Evolutionary conservation across 2,113 vertebrate species (phyloP).

Genomic region (Labrus mixtus): DNA sequence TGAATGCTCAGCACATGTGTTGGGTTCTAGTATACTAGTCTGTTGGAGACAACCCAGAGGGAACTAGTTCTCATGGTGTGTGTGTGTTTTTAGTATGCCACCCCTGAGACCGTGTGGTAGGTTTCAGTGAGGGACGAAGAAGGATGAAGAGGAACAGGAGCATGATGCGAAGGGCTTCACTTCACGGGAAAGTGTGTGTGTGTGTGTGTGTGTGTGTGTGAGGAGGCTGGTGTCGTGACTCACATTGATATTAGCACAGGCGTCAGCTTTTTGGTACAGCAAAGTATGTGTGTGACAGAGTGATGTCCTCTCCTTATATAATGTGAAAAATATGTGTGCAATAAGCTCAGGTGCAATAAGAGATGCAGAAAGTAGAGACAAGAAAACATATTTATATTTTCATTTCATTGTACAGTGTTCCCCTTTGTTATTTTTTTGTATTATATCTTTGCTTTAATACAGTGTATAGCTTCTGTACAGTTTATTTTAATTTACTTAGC

Average conservation of each 20-base stretch:
- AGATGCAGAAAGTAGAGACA: too few relatives aligned
- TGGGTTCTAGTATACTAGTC: not conserved
- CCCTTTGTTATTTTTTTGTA: too few relatives aligned
- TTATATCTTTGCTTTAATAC: too few relatives aligned
- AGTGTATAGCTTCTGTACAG: too few relatives aligned
- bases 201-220: constrained; percentile 2
- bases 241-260: constrained; percentile 52
- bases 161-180: not conserved
- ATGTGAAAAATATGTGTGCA: too few relatives aligned
- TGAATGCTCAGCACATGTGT: not conserved
- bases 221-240: constrained; percentile 62
- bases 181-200: constrained; percentile 1
- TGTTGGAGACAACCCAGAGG: not conserved
- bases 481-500: too few relatives aligned
- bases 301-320: too few relatives aligned
- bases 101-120: too few relatives aligned
- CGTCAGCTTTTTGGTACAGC: constrained; percentile 25
- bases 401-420: too few relatives aligned
- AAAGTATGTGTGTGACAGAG: constrained; percentile 3
- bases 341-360: too few relatives aligned
- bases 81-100: not conserved
- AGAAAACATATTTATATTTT: too few relatives aligned
- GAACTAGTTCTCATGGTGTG: not conserved
- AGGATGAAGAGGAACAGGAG: not conserved
- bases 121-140: not conserved